Evolutionary conservation across 1,140 invertebrate species (phyloP).

Genomic region (Habropoda laboriosa): DNA sequence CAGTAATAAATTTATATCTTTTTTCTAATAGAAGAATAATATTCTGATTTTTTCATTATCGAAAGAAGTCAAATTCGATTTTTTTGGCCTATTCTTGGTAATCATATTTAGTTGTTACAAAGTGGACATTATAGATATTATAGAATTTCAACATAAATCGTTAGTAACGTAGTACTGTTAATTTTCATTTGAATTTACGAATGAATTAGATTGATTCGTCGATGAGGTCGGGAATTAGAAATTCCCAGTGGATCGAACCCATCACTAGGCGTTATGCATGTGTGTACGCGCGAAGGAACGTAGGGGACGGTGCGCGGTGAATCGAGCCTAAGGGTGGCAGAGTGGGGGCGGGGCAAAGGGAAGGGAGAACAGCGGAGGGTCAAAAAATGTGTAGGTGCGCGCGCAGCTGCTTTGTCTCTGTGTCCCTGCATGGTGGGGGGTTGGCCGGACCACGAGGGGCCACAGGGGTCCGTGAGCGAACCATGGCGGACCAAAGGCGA

Average conservation of each 20-base stretch:
- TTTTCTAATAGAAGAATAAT: too few species aligned
- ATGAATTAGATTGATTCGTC: not conserved
- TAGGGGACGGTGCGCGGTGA: slow-evolving; percentile 36
- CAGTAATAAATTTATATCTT: too few species aligned
- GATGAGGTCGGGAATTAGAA: not conserved
- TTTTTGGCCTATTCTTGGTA: too few species aligned
- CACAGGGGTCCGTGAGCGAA: slow-evolving; percentile 76
- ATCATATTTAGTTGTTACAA: too few species aligned
- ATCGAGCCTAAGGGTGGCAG: slow-evolving; percentile 63
- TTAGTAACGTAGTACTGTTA: not conserved
- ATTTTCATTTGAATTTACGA: not conserved
- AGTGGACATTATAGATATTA: too few species aligned
- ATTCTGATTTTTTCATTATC: too few species aligned
- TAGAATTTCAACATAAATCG: too few species aligned
- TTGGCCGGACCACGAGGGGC: slow-evolving; percentile 71
- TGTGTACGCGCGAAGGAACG: slow-evolving; percentile 9
- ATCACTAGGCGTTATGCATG: slow-evolving; percentile 15
- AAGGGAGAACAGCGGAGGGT: slow-evolving; percentile 58
- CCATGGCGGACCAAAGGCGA: slow-evolving; percentile 78
- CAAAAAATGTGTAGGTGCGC: slow-evolving; percentile 79
- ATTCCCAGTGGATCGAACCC: not conserved
- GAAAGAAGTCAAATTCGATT: too few species aligned
- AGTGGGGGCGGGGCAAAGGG: slow-evolving; percentile 36
- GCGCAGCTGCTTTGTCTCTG: slow-evolving; percentile 81
- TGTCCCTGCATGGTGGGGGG: slow-evolving; percentile 61